Evolutionary conservation across 2,113 vertebrate genomes (phyloP).

Genomic region (Vireo altiloquus): DNA sequence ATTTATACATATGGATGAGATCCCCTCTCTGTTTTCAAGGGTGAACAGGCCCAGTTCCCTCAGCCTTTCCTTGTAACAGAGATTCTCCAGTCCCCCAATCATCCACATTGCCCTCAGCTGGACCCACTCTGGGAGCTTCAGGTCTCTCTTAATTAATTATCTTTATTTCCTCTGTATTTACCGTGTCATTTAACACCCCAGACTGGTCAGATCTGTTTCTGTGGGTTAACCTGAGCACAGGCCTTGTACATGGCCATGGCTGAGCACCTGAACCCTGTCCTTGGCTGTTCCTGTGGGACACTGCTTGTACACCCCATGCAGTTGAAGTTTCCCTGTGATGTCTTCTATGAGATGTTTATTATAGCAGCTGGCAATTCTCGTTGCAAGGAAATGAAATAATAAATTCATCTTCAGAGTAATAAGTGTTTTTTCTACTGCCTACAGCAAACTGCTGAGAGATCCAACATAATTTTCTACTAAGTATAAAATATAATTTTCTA

Average conservation of each 20-base stretch:
- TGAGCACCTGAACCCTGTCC: neutral
- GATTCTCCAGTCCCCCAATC: neutral
- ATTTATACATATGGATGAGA: neutral
- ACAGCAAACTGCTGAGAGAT: neutral
- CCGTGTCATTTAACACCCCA: accelerated
- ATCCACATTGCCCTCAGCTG: neutral
- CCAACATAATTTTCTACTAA: neutral
- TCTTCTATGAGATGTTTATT: neutral
- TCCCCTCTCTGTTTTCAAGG: neutral
- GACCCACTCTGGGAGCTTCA: neutral
- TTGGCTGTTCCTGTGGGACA: neutral
- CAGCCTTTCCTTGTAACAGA: neutral
- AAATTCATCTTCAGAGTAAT: neutral
- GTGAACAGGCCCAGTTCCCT: neutral
- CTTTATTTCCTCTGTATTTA: accelerated
- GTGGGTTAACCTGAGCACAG: neutral
- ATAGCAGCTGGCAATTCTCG: neutral
- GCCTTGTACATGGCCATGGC: accelerated
- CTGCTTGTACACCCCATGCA: neutral
- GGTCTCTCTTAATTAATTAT: neutral
- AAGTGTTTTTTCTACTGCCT: neutral
- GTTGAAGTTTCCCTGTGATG: neutral
- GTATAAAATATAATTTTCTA: neutral
- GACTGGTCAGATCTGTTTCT: accelerated
- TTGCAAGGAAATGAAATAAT: neutral